A percentile compares a stretch with the other conserved stretches of the same genome.
Conservation (phyloP, 1,140 invertebrate genomes). For the Diplogasteroides magnus region DNA sequence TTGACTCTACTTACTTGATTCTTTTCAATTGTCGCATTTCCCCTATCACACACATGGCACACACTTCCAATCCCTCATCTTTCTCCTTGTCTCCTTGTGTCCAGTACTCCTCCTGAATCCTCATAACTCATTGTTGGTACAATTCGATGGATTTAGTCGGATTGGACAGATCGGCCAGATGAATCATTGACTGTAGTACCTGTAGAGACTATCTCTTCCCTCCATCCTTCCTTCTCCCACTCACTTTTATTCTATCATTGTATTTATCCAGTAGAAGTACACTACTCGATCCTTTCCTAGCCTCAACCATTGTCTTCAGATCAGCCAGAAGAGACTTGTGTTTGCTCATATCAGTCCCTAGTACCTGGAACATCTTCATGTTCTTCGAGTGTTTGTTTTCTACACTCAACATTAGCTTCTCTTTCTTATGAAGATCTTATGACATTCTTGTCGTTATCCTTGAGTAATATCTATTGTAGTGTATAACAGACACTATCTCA, state of each 20-base stretch:
- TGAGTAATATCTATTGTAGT: no score
- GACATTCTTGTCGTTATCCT: no score
- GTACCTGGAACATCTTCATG: conserved; percentile 60
- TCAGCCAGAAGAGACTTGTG: conserved; percentile 96
- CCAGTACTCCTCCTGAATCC: conserved; percentile 96
- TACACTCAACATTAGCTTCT: no score
- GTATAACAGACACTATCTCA: no score
- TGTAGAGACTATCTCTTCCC: no score
- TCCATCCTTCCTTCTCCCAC: no score
- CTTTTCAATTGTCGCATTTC: conserved; percentile 92
- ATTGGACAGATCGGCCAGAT: conserved; percentile 96
- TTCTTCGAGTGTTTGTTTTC: no score
- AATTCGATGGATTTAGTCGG: conserved; percentile 93
- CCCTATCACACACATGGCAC: conserved; percentile 93
- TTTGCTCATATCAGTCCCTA: conserved; percentile 99
- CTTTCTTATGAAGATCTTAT: no score
- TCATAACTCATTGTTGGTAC: conserved; percentile 83
- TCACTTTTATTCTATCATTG: conserved; percentile 83
- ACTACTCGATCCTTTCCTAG: conserved; percentile 91
- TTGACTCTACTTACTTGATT: conserved; percentile 68
- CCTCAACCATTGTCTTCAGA: conserved; percentile 98
- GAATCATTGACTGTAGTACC: conserved; percentile 96
- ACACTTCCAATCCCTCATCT: conserved; percentile 74
- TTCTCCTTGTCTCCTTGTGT: conserved; percentile 77
- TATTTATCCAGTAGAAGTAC: conserved; percentile 95